Evolutionary conservation across 2,113 vertebrate genomes (phyloP).

Genomic region (Hippocampus zosterae): DNA sequence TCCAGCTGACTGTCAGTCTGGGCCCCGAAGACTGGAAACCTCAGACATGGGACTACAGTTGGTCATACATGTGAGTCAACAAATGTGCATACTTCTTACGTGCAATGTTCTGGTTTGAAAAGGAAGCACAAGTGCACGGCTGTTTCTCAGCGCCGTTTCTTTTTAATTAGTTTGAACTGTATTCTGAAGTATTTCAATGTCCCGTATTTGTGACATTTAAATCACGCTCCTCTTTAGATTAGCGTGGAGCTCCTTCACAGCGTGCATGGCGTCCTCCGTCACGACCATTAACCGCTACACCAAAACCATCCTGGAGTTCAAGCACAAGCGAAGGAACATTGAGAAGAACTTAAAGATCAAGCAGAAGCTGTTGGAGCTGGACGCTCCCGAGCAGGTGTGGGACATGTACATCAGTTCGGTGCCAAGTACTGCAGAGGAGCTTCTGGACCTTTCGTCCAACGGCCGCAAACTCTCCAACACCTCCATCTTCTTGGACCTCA

Average conservation of each 20-base stretch:
- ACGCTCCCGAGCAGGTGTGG: constrained; percentile 80
- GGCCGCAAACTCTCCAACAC: constrained; percentile 71
- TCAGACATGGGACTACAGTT: constrained; percentile 96
- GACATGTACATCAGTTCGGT: constrained; percentile 84
- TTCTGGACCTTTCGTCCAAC: constrained; percentile 68
- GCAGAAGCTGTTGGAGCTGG: constrained; percentile 74
- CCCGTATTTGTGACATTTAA: background rate
- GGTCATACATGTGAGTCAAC: constrained; percentile 88
- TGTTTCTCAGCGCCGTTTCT: background rate
- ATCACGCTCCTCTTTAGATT: constrained; percentile 64
- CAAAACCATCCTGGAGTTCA: constrained; percentile 83
- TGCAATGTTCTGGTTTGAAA: background rate
- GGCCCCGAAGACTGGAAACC: constrained; percentile 98
- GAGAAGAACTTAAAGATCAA: constrained; percentile 84
- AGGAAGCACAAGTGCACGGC: background rate
- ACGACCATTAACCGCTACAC: constrained; percentile 86
- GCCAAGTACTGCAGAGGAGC: constrained; percentile 73
- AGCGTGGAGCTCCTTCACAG: constrained; percentile 88
- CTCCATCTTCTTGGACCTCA: constrained; percentile 75
- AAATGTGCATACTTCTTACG: background rate
- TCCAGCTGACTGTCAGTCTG: constrained; percentile 94
- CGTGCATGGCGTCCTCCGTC: constrained; percentile 87
- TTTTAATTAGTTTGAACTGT: background rate
- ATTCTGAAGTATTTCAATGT: background rate
- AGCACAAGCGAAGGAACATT: constrained; percentile 82